Evolutionary conservation across 2,888 invertebrate species (phyloP), one percentile per base, ranked within the genome.

Genomic region (Polydrusus pterygomalis): DNA sequence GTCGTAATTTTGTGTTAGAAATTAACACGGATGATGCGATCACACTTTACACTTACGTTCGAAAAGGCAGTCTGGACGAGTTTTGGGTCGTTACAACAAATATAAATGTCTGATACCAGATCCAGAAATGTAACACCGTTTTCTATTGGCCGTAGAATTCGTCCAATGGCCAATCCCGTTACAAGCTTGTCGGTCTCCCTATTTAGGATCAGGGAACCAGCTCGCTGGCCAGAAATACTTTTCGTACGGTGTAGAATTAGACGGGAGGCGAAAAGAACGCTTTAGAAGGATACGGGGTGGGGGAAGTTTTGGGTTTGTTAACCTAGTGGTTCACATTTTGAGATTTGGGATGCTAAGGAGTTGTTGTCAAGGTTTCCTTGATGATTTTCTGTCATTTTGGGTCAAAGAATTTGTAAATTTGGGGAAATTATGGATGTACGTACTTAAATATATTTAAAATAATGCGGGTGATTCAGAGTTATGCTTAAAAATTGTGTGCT

Each of bases 11-110:
- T 70, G 58, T 67, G 38, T 70, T 72, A 43, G 30, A 34, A 49
- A 45, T 62, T 34, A 45, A 62, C 63, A 25, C 51, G 45, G 34
- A 56, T 69, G 73, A 34, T 63, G 70, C 74, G 71, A 51, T 72
- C 70, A 78, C 77, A 72, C 73, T 75, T 70, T 47, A 74, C 87
- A 96, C 96, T 96, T 95, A 96, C 96, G 95, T 95, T 96, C 93
- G 93, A 95, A 95, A 79, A 96, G 96, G 96, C 95, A 96, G 95
- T 96, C 96, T 96, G 96, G 94, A 93, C 93, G 93, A 92, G 91
- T 91, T 91, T 91, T 91, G 90, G 91, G 90, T 89, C 90, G 89
- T 87, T 88, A 88, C 89, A 89, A 90, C 90, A 90, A 91, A 93
- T 94, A 93, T 94, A 94, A 94, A 93, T 93, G 89, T 89, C 89